Percentiles rank a stretch among this genome's conserved stretches.
These are phyloP conservation scores for Megaustenia siamemsis DNA, from an alignment of 2,888 invertebrate species.

Conservation along the genomic window DNA sequence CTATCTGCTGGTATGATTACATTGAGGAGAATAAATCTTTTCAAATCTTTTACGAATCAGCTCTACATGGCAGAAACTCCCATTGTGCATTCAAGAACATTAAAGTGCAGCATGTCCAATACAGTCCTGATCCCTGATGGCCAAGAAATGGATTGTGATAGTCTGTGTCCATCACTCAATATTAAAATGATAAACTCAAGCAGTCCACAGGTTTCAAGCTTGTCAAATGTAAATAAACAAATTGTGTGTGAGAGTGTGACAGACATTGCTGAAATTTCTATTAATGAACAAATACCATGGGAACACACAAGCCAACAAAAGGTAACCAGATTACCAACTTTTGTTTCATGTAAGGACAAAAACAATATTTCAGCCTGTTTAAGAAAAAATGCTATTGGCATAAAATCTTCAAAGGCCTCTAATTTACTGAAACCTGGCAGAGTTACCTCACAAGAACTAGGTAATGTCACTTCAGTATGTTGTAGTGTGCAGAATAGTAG, in stretches of 20 bases:
- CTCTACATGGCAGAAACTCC: background rate
- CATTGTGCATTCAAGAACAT: background rate
- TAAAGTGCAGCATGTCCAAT: background rate
- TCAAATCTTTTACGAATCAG: background rate
- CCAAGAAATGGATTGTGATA: background rate
- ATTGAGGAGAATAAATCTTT: slow-evolving; percentile 25
- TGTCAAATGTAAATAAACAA: background rate
- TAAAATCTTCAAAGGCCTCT: too few species aligned
- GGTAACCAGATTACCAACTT: background rate
- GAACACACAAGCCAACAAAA: background rate
- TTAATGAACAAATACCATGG: background rate
- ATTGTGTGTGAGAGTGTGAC: background rate
- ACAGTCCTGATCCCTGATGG: background rate
- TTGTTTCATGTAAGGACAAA: background rate
- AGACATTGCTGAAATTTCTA: background rate
- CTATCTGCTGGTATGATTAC: slow-evolving; percentile 22
- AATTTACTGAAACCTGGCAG: too few species aligned
- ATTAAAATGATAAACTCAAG: background rate
- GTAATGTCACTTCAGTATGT: too few species aligned
- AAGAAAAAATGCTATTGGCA: too few species aligned
- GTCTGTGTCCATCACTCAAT: background rate
- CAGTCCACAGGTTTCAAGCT: background rate
- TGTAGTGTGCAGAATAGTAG: too few species aligned
- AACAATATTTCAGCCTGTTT: too few species aligned
- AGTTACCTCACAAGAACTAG: too few species aligned